phyloP scores from a whole-genome alignment of 1,140 invertebrate species.

The Spodoptera frugiperda region DNA sequence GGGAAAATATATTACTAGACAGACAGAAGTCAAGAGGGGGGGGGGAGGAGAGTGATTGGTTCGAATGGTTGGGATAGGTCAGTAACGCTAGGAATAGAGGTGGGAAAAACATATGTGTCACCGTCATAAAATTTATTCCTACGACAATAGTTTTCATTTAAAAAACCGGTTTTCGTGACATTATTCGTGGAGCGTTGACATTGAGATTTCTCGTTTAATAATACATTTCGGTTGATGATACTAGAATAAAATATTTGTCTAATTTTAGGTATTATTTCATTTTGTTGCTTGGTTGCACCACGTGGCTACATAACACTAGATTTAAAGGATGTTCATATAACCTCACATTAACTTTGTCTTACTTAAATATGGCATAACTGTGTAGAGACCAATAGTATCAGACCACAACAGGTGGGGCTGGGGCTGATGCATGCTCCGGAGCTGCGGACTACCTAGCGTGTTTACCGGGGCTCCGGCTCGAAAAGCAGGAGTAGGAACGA shows the following conservation, averaged over 20 bases:
- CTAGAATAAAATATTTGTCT: too few species aligned
- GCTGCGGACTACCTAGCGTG: too few species aligned
- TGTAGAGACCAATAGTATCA: too few species aligned
- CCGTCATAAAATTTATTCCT: neutral
- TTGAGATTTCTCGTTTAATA: neutral
- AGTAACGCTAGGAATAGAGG: conserved; percentile 51
- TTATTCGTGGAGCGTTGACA: neutral
- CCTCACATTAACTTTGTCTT: too few species aligned
- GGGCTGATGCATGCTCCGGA: too few species aligned
- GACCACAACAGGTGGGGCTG: too few species aligned
- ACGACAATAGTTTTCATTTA: neutral
- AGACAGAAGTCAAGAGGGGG: conserved; percentile 15
- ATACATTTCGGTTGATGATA: neutral
- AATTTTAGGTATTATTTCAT: too few species aligned
- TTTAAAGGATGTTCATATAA: neutral
- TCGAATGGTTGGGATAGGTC: conserved; percentile 60
- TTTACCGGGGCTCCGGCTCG: too few species aligned
- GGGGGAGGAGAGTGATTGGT: conserved; percentile 18
- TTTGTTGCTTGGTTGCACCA: neutral
- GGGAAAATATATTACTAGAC: conserved; percentile 40
- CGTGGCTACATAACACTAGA: neutral
- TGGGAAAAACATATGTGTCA: conserved; percentile 19
- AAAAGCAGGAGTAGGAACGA: too few species aligned
- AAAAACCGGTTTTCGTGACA: conserved; percentile 13
- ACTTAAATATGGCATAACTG: too few species aligned